phyloP scores from a whole-genome alignment of 92 coral and sea anemone species.

The Phenganax stokvisi region DNA sequence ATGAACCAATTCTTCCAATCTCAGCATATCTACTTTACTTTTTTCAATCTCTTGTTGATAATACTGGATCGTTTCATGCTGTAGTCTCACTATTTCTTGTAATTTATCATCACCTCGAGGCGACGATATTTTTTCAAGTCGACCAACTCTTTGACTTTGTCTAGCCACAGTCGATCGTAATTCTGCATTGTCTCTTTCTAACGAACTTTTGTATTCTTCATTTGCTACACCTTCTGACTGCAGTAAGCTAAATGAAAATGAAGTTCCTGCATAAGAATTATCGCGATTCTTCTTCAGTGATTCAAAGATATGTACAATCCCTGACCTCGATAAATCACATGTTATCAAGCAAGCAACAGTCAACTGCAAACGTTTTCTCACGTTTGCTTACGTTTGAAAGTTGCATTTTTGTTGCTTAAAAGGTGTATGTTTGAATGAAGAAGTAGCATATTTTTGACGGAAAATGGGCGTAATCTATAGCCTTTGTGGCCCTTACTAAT shows the following conservation, averaged over 20 bases:
- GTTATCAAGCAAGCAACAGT: too few species aligned
- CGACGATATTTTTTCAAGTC: slow-evolving; percentile 65
- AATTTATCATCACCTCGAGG: slow-evolving; percentile 54
- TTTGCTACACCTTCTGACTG: slow-evolving; percentile 77
- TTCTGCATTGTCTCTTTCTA: slow-evolving; percentile 78
- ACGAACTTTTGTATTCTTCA: slow-evolving; percentile 67
- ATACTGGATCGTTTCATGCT: slow-evolving; percentile 70
- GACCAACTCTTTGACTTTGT: slow-evolving; percentile 95
- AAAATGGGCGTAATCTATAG: too few species aligned
- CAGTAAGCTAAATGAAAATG: slow-evolving; percentile 53
- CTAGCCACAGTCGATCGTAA: slow-evolving; percentile 84
- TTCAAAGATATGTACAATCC: too few species aligned
- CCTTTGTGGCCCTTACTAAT: too few species aligned
- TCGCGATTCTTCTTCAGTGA: too few species aligned
- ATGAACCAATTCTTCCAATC: slow-evolving; percentile 85
- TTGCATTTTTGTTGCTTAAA: too few species aligned
- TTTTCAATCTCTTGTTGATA: slow-evolving; percentile 90
- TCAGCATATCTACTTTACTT: slow-evolving; percentile 78
- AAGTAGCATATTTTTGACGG: too few species aligned
- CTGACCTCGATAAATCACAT: too few species aligned
- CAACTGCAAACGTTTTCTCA: too few species aligned
- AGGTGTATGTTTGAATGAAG: too few species aligned
- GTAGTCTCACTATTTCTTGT: slow-evolving; percentile 65
- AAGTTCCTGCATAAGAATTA: too few species aligned
- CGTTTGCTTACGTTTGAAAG: too few species aligned